Evolutionary conservation across 2,113 vertebrate species (phyloP).

Genomic region (Polyodon spathula): DNA sequence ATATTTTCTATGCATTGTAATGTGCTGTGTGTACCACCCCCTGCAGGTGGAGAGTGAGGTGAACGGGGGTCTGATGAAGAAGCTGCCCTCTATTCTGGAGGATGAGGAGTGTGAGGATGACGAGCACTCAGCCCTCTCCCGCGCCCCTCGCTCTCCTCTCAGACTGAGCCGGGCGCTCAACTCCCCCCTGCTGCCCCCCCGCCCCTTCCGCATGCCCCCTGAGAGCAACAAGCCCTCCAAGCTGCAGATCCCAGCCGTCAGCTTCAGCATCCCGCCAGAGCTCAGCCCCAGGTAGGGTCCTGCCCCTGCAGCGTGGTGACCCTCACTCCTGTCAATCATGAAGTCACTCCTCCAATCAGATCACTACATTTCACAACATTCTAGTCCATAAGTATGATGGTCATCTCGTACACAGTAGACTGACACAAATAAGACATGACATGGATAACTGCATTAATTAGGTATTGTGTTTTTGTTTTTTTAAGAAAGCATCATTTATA

Average conservation of each 20-base stretch:
- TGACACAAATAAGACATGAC: no score
- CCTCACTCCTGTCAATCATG: no score
- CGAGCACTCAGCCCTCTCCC: slow-evolving; percentile 36
- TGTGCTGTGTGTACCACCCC: no score
- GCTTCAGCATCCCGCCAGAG: slow-evolving; percentile 49
- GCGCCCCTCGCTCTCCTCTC: slow-evolving; percentile 48
- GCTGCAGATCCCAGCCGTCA: slow-evolving; percentile 63
- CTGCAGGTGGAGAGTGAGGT: slow-evolving; percentile 61
- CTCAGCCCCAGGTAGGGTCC: slow-evolving; percentile 60
- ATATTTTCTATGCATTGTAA: no score
- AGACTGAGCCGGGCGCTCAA: slow-evolving; percentile 47
- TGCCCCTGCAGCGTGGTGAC: not conserved
- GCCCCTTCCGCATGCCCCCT: slow-evolving; percentile 47
- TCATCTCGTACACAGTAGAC: no score
- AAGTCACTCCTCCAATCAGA: no score
- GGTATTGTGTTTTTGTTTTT: no score
- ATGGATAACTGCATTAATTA: no score
- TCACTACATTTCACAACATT: no score
- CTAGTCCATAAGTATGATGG: no score
- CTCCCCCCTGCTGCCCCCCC: slow-evolving; percentile 56
- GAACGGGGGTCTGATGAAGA: slow-evolving; percentile 63
- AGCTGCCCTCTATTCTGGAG: slow-evolving; percentile 63
- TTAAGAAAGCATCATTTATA: no score
- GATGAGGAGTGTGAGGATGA: slow-evolving; percentile 65
- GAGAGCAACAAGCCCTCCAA: slow-evolving; percentile 48